A percentile compares a stretch with the other conserved stretches of the same genome.
phyloP scores from a whole-genome alignment of 1,140 invertebrate species.

The Matsumurasca onukii region DNA sequence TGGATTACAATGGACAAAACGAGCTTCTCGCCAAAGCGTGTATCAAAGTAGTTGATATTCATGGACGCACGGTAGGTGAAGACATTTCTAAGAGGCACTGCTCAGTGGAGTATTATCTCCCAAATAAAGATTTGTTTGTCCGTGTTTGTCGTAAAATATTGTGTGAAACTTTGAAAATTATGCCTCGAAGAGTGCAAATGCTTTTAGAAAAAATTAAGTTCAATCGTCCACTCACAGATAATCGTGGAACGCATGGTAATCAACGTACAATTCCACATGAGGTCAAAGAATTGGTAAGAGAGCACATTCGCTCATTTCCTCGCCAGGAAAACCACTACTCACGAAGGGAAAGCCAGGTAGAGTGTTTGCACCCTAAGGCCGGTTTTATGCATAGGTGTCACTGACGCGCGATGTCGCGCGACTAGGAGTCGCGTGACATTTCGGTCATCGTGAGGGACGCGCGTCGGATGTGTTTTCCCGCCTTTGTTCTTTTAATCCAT shows the following conservation, averaged over 20 bases:
- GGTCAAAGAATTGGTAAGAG: no score
- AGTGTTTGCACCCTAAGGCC: neutral
- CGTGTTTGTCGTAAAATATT: conserved; percentile 14
- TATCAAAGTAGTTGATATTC: conserved; percentile 42
- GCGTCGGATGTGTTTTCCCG: no score
- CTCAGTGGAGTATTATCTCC: conserved; percentile 2
- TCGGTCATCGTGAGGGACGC: no score
- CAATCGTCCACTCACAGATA: neutral
- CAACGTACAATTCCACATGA: no score
- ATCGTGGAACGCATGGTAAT: conserved; percentile 2
- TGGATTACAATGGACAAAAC: neutral
- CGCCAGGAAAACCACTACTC: conserved; percentile 16
- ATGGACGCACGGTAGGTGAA: conserved; percentile 23
- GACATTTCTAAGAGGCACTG: conserved; percentile 9
- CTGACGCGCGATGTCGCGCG: no score
- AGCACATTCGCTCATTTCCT: conserved; percentile 7
- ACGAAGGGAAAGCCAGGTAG: neutral
- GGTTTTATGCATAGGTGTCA: no score
- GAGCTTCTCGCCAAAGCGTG: conserved; percentile 26
- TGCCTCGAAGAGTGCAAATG: conserved; percentile 22
- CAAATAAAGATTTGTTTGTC: conserved; percentile 17
- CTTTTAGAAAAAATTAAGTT: conserved; percentile 28
- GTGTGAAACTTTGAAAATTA: conserved; percentile 28
- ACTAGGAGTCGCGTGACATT: no score
- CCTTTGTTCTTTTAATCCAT: no score